These are phyloP conservation scores for Dasysyrphus tricinctus DNA, from an alignment of 2,888 invertebrate species.

Conservation along the genomic window DNA sequence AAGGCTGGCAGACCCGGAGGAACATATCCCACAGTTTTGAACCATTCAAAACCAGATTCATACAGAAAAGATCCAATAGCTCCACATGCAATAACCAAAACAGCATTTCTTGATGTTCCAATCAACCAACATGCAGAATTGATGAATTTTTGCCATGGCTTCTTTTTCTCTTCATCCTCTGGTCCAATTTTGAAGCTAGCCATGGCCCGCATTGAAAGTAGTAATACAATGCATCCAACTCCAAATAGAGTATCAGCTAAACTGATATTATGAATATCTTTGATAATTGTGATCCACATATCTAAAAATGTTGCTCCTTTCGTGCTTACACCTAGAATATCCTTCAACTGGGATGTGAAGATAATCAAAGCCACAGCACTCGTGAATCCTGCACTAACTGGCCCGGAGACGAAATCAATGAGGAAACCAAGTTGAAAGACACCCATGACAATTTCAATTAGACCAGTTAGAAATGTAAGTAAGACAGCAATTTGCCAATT, in stretches of 20 bases:
- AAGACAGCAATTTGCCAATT: conserved; percentile 88
- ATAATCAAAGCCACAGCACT: conserved; percentile 95
- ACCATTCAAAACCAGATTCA: conserved; percentile 83
- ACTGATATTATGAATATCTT: conserved; percentile 87
- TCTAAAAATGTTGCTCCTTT: conserved; percentile 91
- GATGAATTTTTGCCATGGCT: conserved; percentile 85
- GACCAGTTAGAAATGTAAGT: conserved; percentile 89
- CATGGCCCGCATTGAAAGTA: conserved; percentile 90
- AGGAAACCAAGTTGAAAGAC: conserved; percentile 93
- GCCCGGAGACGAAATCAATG: conserved; percentile 95
- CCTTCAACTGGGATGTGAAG: conserved; percentile 93
- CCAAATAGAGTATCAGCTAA: conserved; percentile 91
- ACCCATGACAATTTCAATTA: conserved; percentile 92
- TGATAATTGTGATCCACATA: conserved; percentile 90
- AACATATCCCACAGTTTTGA: conserved; percentile 89
- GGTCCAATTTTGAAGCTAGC: conserved; percentile 87
- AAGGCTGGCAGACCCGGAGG: conserved; percentile 90
- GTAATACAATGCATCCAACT: conserved; percentile 88
- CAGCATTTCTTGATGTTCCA: conserved; percentile 92
- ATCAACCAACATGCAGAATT: conserved; percentile 90
- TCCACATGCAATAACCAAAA: conserved; percentile 90
- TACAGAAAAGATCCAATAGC: conserved; percentile 87
- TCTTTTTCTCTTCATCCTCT: conserved; percentile 84
- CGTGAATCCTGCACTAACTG: conserved; percentile 95
- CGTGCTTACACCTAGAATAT: conserved; percentile 89